phyloP scores from a whole-genome alignment of 2,797 vertebrate species.

The Tokudaia muenninki region DNA sequence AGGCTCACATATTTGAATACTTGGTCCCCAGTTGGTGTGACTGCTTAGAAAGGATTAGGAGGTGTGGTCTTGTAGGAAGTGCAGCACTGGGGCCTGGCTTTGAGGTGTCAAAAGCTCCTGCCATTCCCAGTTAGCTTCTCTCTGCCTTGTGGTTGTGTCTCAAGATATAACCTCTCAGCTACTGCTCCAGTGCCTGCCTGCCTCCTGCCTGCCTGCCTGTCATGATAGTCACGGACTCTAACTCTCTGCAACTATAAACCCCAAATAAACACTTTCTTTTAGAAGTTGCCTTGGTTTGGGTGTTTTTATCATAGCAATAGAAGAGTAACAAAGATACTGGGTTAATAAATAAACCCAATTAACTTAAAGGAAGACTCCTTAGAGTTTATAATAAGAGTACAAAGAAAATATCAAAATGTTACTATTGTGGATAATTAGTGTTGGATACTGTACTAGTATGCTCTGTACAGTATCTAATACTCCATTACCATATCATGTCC shows the following conservation, averaged over 20 bases:
- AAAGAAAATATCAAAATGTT: conserved; percentile 16
- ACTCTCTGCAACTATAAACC: neutral
- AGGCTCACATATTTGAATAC: neutral
- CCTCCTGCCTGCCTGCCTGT: neutral
- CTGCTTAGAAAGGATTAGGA: neutral
- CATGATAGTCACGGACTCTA: neutral
- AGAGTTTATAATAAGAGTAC: neutral
- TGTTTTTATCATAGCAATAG: neutral
- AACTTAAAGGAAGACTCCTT: neutral
- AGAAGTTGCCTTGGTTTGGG: neutral
- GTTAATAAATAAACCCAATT: conserved; percentile 41
- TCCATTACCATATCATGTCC: neutral
- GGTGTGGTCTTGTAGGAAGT: neutral
- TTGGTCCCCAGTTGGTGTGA: neutral
- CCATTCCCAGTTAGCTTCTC: neutral
- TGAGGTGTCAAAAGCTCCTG: neutral
- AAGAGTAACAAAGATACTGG: neutral
- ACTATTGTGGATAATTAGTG: neutral
- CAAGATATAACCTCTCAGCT: neutral
- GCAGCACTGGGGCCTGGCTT: neutral
- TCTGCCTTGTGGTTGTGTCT: neutral
- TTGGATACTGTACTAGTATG: neutral
- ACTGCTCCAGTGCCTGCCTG: neutral
- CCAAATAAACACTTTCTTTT: neutral
- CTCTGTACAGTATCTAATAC: neutral